Evolutionary conservation across 2,113 vertebrate genomes (phyloP).

Genomic region (Mormyrus lacerda): DNA sequence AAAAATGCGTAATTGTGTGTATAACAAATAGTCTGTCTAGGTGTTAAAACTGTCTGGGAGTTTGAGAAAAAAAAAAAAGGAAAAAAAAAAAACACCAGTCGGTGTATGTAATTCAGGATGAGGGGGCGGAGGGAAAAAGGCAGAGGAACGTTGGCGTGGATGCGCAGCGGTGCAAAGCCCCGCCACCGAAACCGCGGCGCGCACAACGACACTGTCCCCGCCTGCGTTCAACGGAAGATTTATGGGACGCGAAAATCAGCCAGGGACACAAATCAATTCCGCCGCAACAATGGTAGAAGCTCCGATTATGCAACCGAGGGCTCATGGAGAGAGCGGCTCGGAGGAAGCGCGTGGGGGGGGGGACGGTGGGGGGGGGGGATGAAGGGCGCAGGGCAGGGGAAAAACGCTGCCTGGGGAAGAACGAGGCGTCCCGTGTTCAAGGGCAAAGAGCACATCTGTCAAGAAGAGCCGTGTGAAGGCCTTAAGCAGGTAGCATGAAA

Average conservation of each 20-base stretch:
- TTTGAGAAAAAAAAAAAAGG: not conserved
- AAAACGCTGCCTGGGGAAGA: not conserved
- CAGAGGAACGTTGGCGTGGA: not conserved
- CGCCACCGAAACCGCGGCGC: not conserved
- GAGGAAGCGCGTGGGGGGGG: not conserved
- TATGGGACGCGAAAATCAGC: not conserved
- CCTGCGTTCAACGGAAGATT: not conserved
- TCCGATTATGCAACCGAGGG: not conserved
- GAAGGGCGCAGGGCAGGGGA: not conserved
- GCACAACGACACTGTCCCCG: not conserved
- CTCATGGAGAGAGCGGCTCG: not conserved
- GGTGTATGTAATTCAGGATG: not conserved
- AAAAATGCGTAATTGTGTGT: not conserved
- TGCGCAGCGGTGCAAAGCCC: not conserved
- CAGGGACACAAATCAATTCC: not conserved
- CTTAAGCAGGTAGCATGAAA: not conserved
- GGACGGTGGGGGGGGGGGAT: not conserved
- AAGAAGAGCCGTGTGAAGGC: not conserved
- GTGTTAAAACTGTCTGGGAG: slow-evolving; percentile 3
- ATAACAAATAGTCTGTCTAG: not conserved
- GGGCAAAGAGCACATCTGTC: not conserved
- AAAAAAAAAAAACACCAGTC: not conserved
- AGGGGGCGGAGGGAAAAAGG: not conserved
- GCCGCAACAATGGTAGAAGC: slow-evolving; percentile 1
- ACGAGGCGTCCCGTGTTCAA: slow-evolving; percentile 1